Evolutionary conservation across 2,113 vertebrate genomes (phyloP).

Genomic region (mouse (Mus musculus)): GRCm39 chr1:140383501-140384000

Average conservation of each 20-base stretch:
- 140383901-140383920: not conserved
- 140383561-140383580: not conserved
- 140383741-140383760: not conserved
- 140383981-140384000: conserved; percentile 20
- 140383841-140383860: not conserved
- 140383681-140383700: not conserved
- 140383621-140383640: not conserved
- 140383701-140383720: not conserved
- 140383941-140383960: not conserved
- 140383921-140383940: not conserved
- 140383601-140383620: not conserved
- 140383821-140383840: not conserved
- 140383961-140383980: not conserved
- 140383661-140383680: not conserved
- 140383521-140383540: not conserved
- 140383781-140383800: not conserved
- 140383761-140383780: not conserved
- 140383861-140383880: not conserved
- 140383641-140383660: not conserved
- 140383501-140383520: not conserved
- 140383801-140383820: too few relatives aligned
- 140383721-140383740: not conserved
- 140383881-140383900: not conserved
- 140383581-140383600: not conserved
- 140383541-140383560: conserved; percentile 15